A percentile compares a stretch with the other conserved stretches of the same genome.
phyloP scores from a whole-genome alignment of 1,140 invertebrate species.

The Daktulosphaira vitifoliae region DNA sequence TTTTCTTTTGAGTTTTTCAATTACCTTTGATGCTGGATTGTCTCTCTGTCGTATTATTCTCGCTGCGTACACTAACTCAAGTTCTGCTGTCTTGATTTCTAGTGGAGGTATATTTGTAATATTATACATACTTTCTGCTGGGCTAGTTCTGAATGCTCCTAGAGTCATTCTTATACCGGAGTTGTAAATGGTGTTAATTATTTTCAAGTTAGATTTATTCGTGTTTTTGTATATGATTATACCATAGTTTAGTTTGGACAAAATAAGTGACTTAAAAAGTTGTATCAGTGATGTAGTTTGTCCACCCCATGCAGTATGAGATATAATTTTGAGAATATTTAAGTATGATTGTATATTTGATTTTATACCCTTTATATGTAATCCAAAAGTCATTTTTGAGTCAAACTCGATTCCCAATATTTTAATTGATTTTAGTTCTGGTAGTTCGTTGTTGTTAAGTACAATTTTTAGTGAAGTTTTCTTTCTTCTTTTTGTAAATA shows the following conservation, averaged over 20 bases:
- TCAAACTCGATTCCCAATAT: not conserved
- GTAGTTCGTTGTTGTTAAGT: not conserved
- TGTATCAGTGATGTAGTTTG: not conserved
- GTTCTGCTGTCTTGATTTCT: no score
- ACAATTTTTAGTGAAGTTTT: not conserved
- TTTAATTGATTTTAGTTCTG: not conserved
- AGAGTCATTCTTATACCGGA: not conserved
- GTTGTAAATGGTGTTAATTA: not conserved
- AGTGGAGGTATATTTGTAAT: no score
- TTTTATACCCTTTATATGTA: not conserved
- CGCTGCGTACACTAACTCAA: no score
- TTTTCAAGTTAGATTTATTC: conserved; percentile 2
- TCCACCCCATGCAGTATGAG: conserved; percentile 2
- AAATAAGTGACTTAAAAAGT: not conserved
- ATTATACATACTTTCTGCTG: not conserved
- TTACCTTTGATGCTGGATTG: no score
- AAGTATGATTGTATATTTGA: not conserved
- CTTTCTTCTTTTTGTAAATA: not conserved
- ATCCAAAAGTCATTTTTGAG: not conserved
- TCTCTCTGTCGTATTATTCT: no score
- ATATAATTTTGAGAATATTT: not conserved
- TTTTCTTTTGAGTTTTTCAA: no score
- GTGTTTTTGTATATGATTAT: not conserved
- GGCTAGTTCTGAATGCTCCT: not conserved
- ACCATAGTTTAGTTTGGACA: conserved; percentile 12